Evolutionary conservation across 2,113 vertebrate species (phyloP).

Genomic region (Trematomus loennbergii): DNA sequence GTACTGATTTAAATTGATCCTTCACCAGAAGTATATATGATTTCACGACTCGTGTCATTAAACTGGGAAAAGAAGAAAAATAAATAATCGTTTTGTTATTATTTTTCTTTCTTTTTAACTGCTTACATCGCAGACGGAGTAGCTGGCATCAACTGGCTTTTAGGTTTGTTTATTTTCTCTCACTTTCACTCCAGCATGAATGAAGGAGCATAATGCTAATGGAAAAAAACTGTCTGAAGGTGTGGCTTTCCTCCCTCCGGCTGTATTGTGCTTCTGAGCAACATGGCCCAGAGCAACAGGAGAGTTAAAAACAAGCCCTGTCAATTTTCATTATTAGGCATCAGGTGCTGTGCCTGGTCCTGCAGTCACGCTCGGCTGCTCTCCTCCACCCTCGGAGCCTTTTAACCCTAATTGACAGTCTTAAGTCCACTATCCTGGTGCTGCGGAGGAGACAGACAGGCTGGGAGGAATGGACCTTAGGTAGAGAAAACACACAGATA

Average conservation of each 20-base stretch:
- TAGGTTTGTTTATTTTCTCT: constrained; percentile 52
- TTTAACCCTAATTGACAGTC: constrained; percentile 81
- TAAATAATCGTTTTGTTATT: too few species aligned
- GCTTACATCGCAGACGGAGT: not conserved
- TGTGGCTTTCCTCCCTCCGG: constrained; percentile 52
- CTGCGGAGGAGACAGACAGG: constrained; percentile 45
- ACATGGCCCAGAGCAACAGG: constrained; percentile 51
- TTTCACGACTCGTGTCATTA: too few species aligned
- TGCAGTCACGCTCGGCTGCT: constrained; percentile 65
- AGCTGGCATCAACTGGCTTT: constrained; percentile 9
- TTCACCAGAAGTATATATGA: not conserved
- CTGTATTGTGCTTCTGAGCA: constrained; percentile 54
- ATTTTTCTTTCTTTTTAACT: too few species aligned
- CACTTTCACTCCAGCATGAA: constrained; percentile 30
- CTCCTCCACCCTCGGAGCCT: constrained; percentile 66
- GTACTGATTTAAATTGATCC: not conserved
- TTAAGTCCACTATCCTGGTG: constrained; percentile 64
- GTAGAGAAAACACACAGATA: constrained; percentile 19
- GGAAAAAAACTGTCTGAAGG: constrained; percentile 60
- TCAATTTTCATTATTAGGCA: constrained; percentile 79
- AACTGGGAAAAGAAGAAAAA: too few species aligned
- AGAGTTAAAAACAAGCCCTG: constrained; percentile 78
- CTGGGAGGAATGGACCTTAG: constrained; percentile 2
- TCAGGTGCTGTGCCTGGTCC: constrained; percentile 74
- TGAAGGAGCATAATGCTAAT: constrained; percentile 40